These are phyloP conservation scores for Proales similis DNA, from an alignment of 1,140 invertebrate genomes.

Conservation along the genomic window DNA sequence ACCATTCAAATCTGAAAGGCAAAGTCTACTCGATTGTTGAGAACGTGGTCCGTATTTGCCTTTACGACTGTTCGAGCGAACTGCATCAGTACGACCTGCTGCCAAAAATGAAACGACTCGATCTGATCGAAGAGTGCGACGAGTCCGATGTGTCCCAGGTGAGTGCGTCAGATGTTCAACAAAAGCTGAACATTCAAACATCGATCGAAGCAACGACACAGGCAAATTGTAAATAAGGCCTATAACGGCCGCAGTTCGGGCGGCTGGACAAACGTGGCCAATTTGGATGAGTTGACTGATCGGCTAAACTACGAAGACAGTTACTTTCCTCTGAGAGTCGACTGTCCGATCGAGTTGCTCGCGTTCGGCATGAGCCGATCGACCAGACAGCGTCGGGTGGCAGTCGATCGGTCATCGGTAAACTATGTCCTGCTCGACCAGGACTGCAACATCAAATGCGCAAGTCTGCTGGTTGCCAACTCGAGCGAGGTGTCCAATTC, in stretches of 20 bases:
- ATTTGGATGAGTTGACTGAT: not conserved
- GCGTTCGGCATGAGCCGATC: not conserved
- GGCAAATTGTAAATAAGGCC: too few relatives aligned
- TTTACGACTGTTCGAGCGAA: not conserved
- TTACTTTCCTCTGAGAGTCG: not conserved
- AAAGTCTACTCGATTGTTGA: constrained; percentile 35
- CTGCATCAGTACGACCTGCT: constrained; percentile 11
- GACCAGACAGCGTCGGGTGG: not conserved
- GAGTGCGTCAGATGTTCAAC: not conserved
- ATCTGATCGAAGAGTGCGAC: constrained; percentile 6
- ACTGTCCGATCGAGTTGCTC: not conserved
- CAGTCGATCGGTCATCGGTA: constrained; percentile 3
- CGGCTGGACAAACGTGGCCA: constrained; percentile 4
- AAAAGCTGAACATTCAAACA: too few relatives aligned
- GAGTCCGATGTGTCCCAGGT: constrained; percentile 17
- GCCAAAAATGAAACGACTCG: not conserved
- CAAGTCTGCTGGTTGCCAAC: constrained; percentile 4
- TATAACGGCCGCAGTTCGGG: not conserved
- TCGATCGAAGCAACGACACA: too few relatives aligned
- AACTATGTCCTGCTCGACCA: constrained; percentile 13
- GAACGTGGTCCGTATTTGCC: not conserved
- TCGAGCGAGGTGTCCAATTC: not conserved
- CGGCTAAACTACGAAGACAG: constrained; percentile 1
- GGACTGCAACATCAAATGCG: constrained; percentile 7
- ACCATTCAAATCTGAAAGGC: too few relatives aligned